These are phyloP conservation scores for Drosophila robusta DNA, from an alignment of 2,888 invertebrate species.

Conservation along the genomic window DNA sequence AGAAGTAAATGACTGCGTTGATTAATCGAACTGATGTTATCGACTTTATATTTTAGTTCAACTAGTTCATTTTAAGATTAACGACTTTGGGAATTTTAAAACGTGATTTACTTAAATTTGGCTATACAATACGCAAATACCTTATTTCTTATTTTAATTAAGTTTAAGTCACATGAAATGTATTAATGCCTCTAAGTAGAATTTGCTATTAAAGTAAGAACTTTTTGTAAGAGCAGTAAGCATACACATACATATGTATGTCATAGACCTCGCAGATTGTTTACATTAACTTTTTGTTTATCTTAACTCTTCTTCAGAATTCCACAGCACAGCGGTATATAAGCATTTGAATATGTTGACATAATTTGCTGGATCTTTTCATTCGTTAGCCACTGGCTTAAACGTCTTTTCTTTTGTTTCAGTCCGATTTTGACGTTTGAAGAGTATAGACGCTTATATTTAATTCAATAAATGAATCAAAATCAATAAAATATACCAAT, in stretches of 20 bases:
- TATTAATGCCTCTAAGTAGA: too few relatives aligned
- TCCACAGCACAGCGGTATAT: too few relatives aligned
- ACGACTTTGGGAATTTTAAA: not conserved
- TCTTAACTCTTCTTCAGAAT: not conserved
- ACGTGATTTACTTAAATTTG: too few relatives aligned
- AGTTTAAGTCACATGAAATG: too few relatives aligned
- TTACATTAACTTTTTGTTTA: slow-evolving; percentile 4
- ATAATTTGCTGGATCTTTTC: not conserved
- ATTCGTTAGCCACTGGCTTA: too few relatives aligned
- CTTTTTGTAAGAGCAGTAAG: too few relatives aligned
- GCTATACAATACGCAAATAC: too few relatives aligned
- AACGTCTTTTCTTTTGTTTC: not conserved
- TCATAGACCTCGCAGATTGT: not conserved
- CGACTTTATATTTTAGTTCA: not conserved
- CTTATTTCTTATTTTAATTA: too few relatives aligned
- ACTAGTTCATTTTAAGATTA: slow-evolving; percentile 5
- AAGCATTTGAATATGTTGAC: not conserved
- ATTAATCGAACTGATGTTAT: slow-evolving; percentile 18
- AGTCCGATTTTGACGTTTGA: not conserved
- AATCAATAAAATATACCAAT: not conserved
- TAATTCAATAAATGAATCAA: not conserved
- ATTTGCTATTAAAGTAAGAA: too few relatives aligned
- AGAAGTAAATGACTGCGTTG: not conserved
- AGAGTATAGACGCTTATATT: not conserved
- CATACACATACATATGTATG: not conserved